Evolutionary conservation across 2,888 invertebrate genomes (phyloP).

Genomic region (Calameuta filiformis): DNA sequence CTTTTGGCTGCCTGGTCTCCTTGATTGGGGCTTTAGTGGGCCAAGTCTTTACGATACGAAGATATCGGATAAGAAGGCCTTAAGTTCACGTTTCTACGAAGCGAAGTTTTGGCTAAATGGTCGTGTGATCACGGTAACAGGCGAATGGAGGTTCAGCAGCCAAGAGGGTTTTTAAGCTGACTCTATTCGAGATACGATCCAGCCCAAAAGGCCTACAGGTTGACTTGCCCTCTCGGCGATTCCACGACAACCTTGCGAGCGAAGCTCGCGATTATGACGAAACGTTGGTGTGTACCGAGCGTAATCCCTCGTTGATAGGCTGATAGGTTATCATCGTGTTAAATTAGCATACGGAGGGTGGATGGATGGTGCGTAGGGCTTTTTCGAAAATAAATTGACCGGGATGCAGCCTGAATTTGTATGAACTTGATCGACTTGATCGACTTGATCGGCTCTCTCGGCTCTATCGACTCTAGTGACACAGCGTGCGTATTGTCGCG

Average conservation of each 20-base stretch:
- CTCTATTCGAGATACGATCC: background rate
- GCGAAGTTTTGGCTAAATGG: background rate
- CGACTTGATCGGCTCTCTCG: too few relatives aligned
- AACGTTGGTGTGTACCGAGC: background rate
- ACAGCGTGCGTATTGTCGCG: background rate
- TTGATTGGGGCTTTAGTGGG: background rate
- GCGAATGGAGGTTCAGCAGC: background rate
- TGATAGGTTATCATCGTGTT: too few relatives aligned
- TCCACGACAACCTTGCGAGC: too few relatives aligned
- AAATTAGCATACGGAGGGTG: too few relatives aligned
- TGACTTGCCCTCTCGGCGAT: background rate
- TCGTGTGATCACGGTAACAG: background rate
- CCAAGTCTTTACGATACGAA: background rate
- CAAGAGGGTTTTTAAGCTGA: background rate
- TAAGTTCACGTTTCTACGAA: background rate
- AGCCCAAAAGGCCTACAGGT: too few relatives aligned
- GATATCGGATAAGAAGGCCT: background rate
- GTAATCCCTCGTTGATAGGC: background rate
- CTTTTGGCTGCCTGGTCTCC: background rate
- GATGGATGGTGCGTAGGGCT: too few relatives aligned
- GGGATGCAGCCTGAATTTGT: background rate
- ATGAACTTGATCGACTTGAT: too few relatives aligned
- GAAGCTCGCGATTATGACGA: background rate
- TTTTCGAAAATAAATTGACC: too few relatives aligned
- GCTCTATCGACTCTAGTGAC: background rate